Evolutionary conservation across 2,113 vertebrate genomes (phyloP).

Genomic region (Zapus hudsonius): DNA sequence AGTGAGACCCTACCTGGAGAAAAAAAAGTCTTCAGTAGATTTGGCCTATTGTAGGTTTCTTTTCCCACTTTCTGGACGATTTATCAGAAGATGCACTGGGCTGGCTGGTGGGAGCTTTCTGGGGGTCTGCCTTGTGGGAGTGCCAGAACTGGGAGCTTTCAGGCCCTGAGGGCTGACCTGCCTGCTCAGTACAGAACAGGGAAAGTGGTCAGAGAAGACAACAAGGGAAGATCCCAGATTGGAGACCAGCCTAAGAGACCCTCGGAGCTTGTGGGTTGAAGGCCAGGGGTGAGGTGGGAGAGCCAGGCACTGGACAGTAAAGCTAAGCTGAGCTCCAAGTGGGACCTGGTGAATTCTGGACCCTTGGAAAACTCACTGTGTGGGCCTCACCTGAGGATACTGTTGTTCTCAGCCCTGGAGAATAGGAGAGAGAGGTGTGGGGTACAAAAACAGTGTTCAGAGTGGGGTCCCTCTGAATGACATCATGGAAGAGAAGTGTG

Average conservation of each 20-base stretch:
- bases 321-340: background rate
- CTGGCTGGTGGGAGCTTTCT: fast-evolving
- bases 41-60: background rate
- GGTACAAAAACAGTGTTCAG: background rate
- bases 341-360: no score
- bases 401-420: background rate
- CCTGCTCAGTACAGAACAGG: background rate
- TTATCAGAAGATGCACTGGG: background rate
- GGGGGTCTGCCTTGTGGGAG: no score
- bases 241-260: background rate
- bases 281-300: background rate
- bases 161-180: background rate
- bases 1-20: no score
- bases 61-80: background rate
- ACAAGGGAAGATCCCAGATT: background rate
- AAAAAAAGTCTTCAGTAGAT: background rate
- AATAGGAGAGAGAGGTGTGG: background rate
- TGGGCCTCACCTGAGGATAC: background rate
- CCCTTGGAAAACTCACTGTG: background rate
- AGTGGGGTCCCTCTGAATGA: background rate
- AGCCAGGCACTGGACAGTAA: background rate
- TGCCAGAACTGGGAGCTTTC: no score
- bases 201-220: background rate
- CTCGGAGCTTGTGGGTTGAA: background rate
- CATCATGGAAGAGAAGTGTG: background rate